Evolutionary conservation across 1,140 invertebrate species (phyloP).

Genomic region (Microplitis demolitor): DNA sequence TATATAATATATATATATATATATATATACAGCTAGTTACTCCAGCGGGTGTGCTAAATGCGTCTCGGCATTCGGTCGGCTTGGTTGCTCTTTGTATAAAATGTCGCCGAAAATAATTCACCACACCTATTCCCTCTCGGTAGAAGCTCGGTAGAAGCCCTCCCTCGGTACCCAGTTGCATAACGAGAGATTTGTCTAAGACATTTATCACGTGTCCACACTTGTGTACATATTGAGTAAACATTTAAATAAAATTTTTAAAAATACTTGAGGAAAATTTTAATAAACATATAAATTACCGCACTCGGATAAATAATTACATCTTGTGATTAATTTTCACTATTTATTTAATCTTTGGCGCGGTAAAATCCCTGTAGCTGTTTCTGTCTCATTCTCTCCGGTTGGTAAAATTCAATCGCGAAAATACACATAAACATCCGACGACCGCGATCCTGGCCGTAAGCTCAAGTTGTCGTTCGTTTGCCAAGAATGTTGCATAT

Average conservation of each 20-base stretch:
- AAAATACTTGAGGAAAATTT: too few relatives aligned
- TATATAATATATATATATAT: neutral
- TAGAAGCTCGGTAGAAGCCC: too few relatives aligned
- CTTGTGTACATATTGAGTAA: neutral
- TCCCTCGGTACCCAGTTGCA: neutral
- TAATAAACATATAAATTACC: too few relatives aligned
- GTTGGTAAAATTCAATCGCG: neutral
- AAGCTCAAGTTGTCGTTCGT: constrained; percentile 27
- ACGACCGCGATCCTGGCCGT: constrained; percentile 44
- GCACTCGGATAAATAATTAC: too few relatives aligned
- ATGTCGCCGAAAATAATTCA: constrained; percentile 15
- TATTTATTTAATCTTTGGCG: neutral
- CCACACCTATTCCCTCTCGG: neutral
- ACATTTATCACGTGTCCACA: neutral
- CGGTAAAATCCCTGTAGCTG: too few relatives aligned
- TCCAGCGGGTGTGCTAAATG: constrained; percentile 1
- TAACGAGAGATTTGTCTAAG: neutral
- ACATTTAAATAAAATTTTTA: too few relatives aligned
- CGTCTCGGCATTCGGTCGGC: constrained; percentile 17
- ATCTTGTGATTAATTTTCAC: too few relatives aligned
- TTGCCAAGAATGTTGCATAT: constrained; percentile 44
- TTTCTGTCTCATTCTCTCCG: too few relatives aligned
- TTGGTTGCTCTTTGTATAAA: constrained; percentile 21
- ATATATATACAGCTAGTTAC: neutral
- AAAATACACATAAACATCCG: constrained; percentile 42